These are phyloP conservation scores for Drosophila kepulauana DNA, from an alignment of 1,140 invertebrate species.

Conservation along the genomic window DNA sequence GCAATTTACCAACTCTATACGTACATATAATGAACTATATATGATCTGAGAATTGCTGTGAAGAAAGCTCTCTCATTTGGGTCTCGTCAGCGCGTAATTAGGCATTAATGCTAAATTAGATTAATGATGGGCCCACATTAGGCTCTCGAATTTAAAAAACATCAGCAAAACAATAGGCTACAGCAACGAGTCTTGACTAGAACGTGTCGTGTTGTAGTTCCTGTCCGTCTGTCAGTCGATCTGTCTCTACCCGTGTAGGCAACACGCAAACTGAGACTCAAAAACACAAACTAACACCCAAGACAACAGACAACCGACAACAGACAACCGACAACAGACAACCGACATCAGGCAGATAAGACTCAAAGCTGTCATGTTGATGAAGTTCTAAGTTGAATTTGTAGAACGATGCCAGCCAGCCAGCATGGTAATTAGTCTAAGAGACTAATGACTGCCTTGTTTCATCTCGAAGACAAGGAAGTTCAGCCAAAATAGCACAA, in stretches of 20 bases:
- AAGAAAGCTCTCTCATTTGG: constrained; percentile 33
- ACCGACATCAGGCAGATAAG: constrained; percentile 18
- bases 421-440: constrained; percentile 68
- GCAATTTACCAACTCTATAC: constrained; percentile 22
- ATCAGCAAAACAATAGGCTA: constrained; percentile 3
- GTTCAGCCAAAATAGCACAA: constrained; percentile 47
- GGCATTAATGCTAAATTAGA: constrained; percentile 76
- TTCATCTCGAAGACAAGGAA: constrained; percentile 42
- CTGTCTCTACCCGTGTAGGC: constrained; percentile 16
- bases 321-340: constrained; percentile 8
- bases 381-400: constrained; percentile 61
- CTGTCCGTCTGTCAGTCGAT: constrained; percentile 31
- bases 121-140: constrained; percentile 73
- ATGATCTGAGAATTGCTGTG: not conserved
- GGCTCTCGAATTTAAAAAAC: constrained; percentile 8
- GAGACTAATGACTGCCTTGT: constrained; percentile 70
- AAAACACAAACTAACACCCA: constrained; percentile 27
- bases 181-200: constrained; percentile 8
- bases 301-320: not conserved
- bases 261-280: constrained; percentile 50
- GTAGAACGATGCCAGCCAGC: constrained; percentile 53
- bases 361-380: constrained; percentile 48
- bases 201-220: constrained; percentile 31
- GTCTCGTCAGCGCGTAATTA: constrained; percentile 54
- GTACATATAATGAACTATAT: not conserved